A percentile compares a stretch with the other conserved stretches of the same genome.
These are phyloP conservation scores for Anorthoa munda DNA, from an alignment of 2,888 invertebrate genomes.

Conservation along the genomic window DNA sequence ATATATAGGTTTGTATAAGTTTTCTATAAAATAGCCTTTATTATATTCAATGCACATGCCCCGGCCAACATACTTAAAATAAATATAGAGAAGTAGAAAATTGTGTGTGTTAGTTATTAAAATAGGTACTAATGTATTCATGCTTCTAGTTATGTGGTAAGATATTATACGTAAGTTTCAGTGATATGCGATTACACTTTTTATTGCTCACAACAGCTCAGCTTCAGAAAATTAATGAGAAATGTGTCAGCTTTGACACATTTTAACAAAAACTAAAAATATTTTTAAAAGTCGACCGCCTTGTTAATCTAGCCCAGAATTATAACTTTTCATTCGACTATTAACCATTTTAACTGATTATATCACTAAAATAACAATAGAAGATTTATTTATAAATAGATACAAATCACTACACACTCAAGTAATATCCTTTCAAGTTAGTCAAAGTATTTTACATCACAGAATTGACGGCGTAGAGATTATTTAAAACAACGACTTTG, in stretches of 20 bases:
- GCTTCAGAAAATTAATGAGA: background rate
- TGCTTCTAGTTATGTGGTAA: slow-evolving; percentile 24
- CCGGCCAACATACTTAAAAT: slow-evolving; percentile 67
- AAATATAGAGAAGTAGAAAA: slow-evolving; percentile 5
- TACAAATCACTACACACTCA: slow-evolving; percentile 80
- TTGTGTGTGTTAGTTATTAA: slow-evolving; percentile 17
- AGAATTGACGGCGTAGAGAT: slow-evolving; percentile 91
- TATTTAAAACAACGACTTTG: slow-evolving; percentile 83
- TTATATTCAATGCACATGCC: slow-evolving; percentile 70
- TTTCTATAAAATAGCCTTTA: slow-evolving; percentile 32
- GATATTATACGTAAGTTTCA: slow-evolving; percentile 28
- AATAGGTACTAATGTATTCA: slow-evolving; percentile 31
- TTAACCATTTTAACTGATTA: slow-evolving; percentile 57
- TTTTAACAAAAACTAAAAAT: slow-evolving; percentile 9
- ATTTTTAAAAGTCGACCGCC: slow-evolving; percentile 27
- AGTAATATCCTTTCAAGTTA: slow-evolving; percentile 79
- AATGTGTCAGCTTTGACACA: slow-evolving; percentile 10
- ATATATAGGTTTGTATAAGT: slow-evolving; percentile 27
- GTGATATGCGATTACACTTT: slow-evolving; percentile 50
- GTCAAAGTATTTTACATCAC: slow-evolving; percentile 86
- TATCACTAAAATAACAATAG: slow-evolving; percentile 69
- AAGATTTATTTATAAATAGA: slow-evolving; percentile 71
- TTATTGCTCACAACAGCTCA: slow-evolving; percentile 26
- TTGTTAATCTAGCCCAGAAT: slow-evolving; percentile 25
- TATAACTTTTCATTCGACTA: slow-evolving; percentile 45